phyloP scores from a whole-genome alignment of 2,797 vertebrate genomes.

The Channa striata region DNA sequence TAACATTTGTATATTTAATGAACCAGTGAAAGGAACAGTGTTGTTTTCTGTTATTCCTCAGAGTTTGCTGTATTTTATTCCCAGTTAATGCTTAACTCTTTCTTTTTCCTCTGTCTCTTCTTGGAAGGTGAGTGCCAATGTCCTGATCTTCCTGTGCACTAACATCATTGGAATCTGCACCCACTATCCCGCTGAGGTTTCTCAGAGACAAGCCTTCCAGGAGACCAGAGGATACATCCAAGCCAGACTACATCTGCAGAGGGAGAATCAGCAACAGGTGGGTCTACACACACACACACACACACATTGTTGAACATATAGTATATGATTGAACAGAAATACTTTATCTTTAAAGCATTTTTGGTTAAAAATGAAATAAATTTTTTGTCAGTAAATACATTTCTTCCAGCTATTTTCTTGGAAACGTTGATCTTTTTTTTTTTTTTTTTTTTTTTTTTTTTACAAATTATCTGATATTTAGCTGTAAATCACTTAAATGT shows the following conservation, averaged over 20 bases:
- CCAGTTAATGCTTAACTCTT: neutral
- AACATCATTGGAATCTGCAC: conserved; percentile 96
- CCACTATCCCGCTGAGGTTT: conserved; percentile 95
- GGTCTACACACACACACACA: neutral
- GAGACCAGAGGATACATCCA: conserved; percentile 97
- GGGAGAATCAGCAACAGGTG: conserved; percentile 96
- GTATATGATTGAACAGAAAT: no score
- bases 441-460: no score
- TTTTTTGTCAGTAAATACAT: no score
- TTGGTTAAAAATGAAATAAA: no score
- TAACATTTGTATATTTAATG: neutral
- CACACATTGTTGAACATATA: neutral
- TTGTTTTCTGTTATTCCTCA: neutral
- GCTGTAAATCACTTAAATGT: no score
- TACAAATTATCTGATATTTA: no score
- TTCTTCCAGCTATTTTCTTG: no score
- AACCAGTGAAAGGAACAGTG: neutral
- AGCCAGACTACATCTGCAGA: conserved; percentile 92
- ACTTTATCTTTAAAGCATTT: no score
- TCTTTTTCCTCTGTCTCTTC: neutral
- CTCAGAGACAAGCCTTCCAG: conserved; percentile 96
- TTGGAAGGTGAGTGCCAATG: conserved; percentile 85
- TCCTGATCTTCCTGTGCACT: conserved; percentile 94
- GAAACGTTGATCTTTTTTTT: no score
- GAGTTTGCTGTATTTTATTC: neutral